A percentile compares a stretch with the other conserved stretches of the same genome.
These are phyloP conservation scores for Rotaria magnacalcarata DNA, from an alignment of 2,888 invertebrate species.

Conservation along the genomic window DNA sequence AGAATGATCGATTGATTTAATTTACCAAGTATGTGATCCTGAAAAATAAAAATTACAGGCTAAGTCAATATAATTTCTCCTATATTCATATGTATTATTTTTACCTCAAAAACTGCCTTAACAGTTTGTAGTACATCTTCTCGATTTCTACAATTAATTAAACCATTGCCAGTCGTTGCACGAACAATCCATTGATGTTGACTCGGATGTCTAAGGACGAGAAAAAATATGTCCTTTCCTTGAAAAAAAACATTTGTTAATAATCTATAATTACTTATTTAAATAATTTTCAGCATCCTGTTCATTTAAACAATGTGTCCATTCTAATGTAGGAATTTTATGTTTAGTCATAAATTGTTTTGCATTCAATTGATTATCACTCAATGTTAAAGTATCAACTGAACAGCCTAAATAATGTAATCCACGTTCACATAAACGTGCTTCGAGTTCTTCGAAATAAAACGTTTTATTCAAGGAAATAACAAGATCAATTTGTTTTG, in stretches of 20 bases:
- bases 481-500: conserved; percentile 18
- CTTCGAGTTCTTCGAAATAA: conserved; percentile 23
- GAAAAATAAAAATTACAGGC: background rate
- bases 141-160: conserved; percentile 1
- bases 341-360: conserved; percentile 25
- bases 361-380: conserved; percentile 7
- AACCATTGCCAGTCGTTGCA: conserved; percentile 4
- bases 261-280: background rate
- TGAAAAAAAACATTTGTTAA: no score
- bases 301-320: conserved; percentile 27
- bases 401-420: conserved; percentile 16
- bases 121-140: background rate
- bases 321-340: conserved; percentile 6
- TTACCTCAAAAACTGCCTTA: conserved; percentile 20
- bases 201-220: background rate
- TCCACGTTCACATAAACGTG: conserved; percentile 8
- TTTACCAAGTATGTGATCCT: conserved; percentile 34
- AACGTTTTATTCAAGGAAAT: background rate
- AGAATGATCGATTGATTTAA: background rate
- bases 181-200: conserved; percentile 26
- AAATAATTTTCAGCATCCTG: background rate
- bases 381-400: background rate
- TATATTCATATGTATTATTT: no score
- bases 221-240: background rate
- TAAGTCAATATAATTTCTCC: no score